Evolutionary conservation across 2,797 vertebrate genomes (phyloP), one percentile per base, ranked within the genome.

Genomic region (Borostomias antarcticus): DNA sequence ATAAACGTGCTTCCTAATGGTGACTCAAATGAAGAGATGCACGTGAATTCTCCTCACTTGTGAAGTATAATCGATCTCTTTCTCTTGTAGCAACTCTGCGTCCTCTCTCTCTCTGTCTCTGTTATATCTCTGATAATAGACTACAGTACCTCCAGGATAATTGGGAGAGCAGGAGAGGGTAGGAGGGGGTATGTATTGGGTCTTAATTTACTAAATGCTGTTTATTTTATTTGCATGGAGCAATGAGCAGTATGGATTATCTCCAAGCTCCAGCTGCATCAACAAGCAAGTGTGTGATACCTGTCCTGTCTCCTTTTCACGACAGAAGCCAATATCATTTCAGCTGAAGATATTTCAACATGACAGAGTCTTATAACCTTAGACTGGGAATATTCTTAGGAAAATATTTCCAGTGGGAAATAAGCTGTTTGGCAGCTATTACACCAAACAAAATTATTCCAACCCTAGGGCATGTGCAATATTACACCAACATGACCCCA

Each of bases 401-500:
- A 80, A 80, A 84, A 78, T 80, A 73, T 58, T 76, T 89, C 91
- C 78, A 68, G 72, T 73, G 90, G 91, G 90, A 93, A 91, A 92
- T 92, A 91, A 91, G 85, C 83, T 86, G 83, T 88, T 89, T 88
- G 88, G 85, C 85, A 90, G 88, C 85, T 88, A 91, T 90, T 89
- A 89, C 81, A 83, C 83, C 80, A 90, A 85, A 89, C 86, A 83
- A 85, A 91, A 92, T 92, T 87, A 91, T 93, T 89, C 87, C 84
- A 89, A 84, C 91, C 89, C 85, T 64, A 69, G 87, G 90, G 86
- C 76, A 76, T 81, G 88, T 84, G 82, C 85, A 88, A 89, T 92
- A 92, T 91, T 91, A 79, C 86, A 89, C 78, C 85, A 89, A 83
- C 76, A 74, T 83, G 84, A 90, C 87, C 89, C 73, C 63, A 56